Percentiles rank a stretch among this genome's conserved stretches.
Conservation (phyloP, 2,113 vertebrate genomes). For the Boleophthalmus pectinirostris region DNA sequence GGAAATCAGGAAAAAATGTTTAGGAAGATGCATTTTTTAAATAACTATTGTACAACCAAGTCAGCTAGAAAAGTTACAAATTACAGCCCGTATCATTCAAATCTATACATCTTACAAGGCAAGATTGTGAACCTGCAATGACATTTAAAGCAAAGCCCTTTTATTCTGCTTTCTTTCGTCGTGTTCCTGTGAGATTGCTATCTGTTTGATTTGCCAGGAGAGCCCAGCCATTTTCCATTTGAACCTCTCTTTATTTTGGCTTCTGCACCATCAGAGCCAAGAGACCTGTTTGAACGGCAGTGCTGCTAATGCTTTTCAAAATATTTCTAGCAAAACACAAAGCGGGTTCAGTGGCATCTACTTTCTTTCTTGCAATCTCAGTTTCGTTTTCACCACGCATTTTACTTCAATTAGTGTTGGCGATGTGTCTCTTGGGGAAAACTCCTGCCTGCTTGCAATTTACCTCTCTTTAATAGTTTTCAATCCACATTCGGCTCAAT, state of each 20-base stretch:
- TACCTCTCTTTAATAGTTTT: slow-evolving; percentile 51
- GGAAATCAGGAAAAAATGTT: background rate
- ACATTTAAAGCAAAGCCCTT: background rate
- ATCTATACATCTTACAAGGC: background rate
- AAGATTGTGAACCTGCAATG: background rate
- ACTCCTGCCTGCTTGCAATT: slow-evolving; percentile 60
- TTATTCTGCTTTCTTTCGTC: background rate
- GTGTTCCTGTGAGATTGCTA: background rate
- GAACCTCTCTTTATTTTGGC: background rate
- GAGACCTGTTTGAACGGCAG: background rate
- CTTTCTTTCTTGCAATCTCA: background rate
- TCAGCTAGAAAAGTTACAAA: background rate
- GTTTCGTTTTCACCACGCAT: background rate
- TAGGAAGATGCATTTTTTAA: background rate
- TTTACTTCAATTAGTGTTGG: slow-evolving; percentile 5
- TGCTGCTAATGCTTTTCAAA: background rate
- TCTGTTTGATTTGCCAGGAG: slow-evolving; percentile 1
- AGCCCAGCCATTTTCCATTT: background rate
- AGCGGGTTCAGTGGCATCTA: background rate
- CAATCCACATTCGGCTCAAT: slow-evolving; percentile 45
- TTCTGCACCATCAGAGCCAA: background rate
- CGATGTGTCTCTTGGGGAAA: slow-evolving; percentile 36
- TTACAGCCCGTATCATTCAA: background rate
- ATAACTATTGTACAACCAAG: background rate
- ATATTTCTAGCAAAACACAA: background rate